Evolutionary conservation across 2,888 invertebrate genomes (phyloP).

Genomic region (Lasiommata megera): DNA sequence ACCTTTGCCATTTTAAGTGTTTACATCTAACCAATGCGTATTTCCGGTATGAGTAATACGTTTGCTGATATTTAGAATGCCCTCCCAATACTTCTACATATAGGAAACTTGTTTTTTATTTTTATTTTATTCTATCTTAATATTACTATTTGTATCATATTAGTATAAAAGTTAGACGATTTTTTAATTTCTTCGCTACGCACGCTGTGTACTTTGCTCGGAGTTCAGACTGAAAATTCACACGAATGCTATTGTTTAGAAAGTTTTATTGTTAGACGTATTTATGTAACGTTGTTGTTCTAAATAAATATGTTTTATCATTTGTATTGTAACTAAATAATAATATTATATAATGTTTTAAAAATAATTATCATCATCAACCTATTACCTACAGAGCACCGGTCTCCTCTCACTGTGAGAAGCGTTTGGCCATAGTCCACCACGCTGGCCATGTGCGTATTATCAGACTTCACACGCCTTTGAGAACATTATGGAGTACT

Average conservation of each 20-base stretch:
- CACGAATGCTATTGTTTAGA: conserved; percentile 4
- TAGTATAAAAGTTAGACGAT: too few relatives aligned
- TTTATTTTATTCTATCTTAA: too few relatives aligned
- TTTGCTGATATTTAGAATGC: neutral
- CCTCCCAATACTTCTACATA: neutral
- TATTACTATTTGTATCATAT: too few relatives aligned
- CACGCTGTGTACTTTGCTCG: neutral
- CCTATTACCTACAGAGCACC: too few relatives aligned
- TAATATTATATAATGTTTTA: too few relatives aligned
- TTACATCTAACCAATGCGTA: neutral
- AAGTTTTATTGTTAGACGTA: conserved; percentile 8
- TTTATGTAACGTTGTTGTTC: neutral
- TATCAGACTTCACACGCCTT: too few relatives aligned
- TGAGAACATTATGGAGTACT: too few relatives aligned
- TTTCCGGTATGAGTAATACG: conserved; percentile 1
- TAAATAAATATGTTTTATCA: neutral
- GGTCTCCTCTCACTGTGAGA: too few relatives aligned
- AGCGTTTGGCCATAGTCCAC: too few relatives aligned
- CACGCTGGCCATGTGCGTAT: too few relatives aligned
- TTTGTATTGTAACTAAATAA: neutral
- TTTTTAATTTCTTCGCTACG: neutral
- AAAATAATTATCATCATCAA: too few relatives aligned
- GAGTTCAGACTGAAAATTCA: neutral
- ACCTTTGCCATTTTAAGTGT: neutral
- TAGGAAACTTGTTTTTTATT: too few relatives aligned